Conservation (phyloP, 2,113 vertebrate genomes). For the Megaleporinus macrocephalus region DNA sequence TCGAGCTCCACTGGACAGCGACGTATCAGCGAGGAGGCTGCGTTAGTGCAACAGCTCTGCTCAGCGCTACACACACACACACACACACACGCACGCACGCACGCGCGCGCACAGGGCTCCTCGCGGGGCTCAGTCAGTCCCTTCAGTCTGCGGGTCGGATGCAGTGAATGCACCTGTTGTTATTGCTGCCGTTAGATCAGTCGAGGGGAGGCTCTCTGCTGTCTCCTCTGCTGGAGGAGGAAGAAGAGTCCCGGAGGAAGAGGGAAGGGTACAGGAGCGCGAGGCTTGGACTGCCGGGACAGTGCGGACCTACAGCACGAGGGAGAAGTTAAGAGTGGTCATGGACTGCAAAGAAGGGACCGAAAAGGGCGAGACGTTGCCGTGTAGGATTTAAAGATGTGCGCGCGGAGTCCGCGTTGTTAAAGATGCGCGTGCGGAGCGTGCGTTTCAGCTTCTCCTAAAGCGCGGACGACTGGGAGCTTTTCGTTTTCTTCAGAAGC, state of each 20-base stretch:
- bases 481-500: background rate
- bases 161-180: slow-evolving; percentile 9
- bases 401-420: background rate
- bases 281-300: slow-evolving; percentile 16
- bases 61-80: background rate
- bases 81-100: background rate
- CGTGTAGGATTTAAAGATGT: slow-evolving; percentile 13
- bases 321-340: slow-evolving; percentile 28
- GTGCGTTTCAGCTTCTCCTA: background rate
- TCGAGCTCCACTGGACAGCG: slow-evolving; percentile 54
- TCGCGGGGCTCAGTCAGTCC: background rate
- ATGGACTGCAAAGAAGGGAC: background rate
- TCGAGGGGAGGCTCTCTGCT: background rate
- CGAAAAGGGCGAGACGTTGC: background rate
- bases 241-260: background rate
- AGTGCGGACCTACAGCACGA: background rate
- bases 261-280: background rate
- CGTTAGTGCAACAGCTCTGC: slow-evolving; percentile 36
- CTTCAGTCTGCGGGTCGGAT: background rate
- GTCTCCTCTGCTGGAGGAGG: background rate
- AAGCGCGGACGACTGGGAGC: background rate
- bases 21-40: slow-evolving; percentile 49
- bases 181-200: background rate
- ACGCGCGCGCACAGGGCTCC: slow-evolving; percentile 1
- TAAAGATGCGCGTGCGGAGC: slow-evolving; percentile 7